phyloP scores from a whole-genome alignment of 2,888 invertebrate species.

The Lasioglossum calceatum region DNA sequence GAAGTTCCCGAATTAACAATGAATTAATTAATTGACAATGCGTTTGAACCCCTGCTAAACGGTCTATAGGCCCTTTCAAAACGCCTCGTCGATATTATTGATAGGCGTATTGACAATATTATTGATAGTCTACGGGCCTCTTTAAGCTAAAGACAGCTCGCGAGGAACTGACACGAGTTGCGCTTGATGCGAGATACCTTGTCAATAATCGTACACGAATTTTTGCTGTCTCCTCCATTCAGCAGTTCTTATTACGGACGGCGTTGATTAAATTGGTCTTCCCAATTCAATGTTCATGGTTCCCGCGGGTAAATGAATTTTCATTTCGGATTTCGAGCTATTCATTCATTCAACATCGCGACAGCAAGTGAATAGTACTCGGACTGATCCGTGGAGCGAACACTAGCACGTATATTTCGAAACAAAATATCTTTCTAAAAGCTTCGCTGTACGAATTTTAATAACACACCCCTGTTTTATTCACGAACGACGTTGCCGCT shows the following conservation, averaged over 20 bases:
- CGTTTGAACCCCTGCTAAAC: no score
- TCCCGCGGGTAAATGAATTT: neutral
- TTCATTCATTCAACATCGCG: neutral
- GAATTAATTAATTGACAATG: no score
- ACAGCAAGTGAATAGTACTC: neutral
- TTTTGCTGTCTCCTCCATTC: neutral
- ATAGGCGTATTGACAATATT: no score
- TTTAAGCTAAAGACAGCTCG: no score
- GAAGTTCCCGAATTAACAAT: no score
- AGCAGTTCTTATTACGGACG: neutral
- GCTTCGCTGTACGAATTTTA: neutral
- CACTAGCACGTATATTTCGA: neutral
- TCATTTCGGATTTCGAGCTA: neutral
- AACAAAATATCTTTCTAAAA: neutral
- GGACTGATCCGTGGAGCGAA: neutral
- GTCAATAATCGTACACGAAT: neutral
- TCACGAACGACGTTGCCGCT: rapidly evolving
- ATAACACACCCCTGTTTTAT: neutral
- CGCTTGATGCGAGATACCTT: no score
- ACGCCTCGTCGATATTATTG: no score
- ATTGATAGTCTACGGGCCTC: no score
- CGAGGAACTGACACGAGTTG: no score
- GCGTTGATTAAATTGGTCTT: neutral
- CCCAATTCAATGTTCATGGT: neutral
- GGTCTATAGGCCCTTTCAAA: no score